Evolutionary conservation across 2,888 invertebrate genomes (phyloP), one percentile per base, ranked within the genome.

Genomic region (Ametastegia equiseti): DNA sequence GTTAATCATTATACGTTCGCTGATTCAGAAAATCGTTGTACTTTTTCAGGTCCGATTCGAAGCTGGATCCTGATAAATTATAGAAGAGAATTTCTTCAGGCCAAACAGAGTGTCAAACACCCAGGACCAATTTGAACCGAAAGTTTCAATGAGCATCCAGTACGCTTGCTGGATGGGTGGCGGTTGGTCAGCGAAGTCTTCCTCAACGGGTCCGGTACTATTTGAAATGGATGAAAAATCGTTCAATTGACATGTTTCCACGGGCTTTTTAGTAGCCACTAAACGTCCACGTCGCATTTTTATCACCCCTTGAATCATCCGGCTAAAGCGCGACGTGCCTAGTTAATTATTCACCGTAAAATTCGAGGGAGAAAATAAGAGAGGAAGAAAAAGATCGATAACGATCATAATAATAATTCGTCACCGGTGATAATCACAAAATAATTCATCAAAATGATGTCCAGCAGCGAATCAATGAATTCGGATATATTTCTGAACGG

Each of bases 141-240:
- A 33, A 19, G 30, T 30, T 81, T 79, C 80, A 63, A 84, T 84
- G 84, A 83, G 75, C 80, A 71, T 81, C 67, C 82, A 23, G 80
- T 80, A 80, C 82, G 77, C 67, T 47, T 42, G 81, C 65, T 82
- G 81, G 82, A 82, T 81, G 80, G 81, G 69, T 27, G 73, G 81
- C 78, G 81, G 81, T 42, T 36, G 80, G 65, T 79, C 79, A 75
- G 67, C 80, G 13, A 73, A 71, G 45, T 45, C 27, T 30, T 71
- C 45, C 36, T 67, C 27, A 71, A 15, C 42, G 19, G 36, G 39
- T 2, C 67, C 67, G 67, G 36, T 39, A 19, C 19, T 67, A 15
- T 39, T 67, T 19, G 1, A 19, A 39, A 33, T 67, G 39, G 47
- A 71, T 42, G 71, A 30, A 30, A 15, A 71, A 27, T 71, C 71